These are phyloP conservation scores for Acleris cristana DNA, from an alignment of 2,888 invertebrate genomes.

Conservation along the genomic window DNA sequence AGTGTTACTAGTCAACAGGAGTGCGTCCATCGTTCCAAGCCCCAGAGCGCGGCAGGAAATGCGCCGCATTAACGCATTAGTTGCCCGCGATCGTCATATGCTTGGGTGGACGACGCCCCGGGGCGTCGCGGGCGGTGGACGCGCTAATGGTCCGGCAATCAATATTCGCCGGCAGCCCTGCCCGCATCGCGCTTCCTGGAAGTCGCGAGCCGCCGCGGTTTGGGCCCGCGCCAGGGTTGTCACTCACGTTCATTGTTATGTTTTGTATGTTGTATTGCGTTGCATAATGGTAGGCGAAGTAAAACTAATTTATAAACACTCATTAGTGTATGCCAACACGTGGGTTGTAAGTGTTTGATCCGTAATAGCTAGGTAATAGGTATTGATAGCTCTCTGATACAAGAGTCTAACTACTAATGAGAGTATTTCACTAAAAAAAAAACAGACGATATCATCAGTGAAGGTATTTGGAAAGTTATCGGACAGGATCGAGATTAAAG, in stretches of 20 bases:
- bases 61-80: slow-evolving; percentile 39
- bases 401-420: too few species aligned
- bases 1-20: too few species aligned
- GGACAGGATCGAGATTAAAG: too few species aligned
- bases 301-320: background rate
- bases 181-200: slow-evolving; percentile 69
- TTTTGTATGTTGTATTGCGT: too few species aligned
- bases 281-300: background rate
- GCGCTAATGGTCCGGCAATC: slow-evolving; percentile 60
- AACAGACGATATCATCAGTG: too few species aligned
- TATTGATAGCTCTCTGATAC: too few species aligned
- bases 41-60: slow-evolving; percentile 41
- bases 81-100: too few species aligned
- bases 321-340: background rate
- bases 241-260: slow-evolving; percentile 24
- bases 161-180: slow-evolving; percentile 71
- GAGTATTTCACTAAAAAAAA: too few species aligned
- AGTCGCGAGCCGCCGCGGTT: slow-evolving; percentile 49
- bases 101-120: too few species aligned
- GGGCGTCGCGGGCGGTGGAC: slow-evolving; percentile 39
- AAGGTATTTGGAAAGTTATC: too few species aligned
- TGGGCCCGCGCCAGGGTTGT: slow-evolving; percentile 40
- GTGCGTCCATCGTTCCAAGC: background rate
- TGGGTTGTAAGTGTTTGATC: too few species aligned
- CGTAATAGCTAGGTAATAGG: too few species aligned